A percentile compares a stretch with the other conserved stretches of the same genome.
Evolutionary conservation across 2,113 vertebrate species (phyloP).

Genomic region (Oncorhynchus kisutch): DNA sequence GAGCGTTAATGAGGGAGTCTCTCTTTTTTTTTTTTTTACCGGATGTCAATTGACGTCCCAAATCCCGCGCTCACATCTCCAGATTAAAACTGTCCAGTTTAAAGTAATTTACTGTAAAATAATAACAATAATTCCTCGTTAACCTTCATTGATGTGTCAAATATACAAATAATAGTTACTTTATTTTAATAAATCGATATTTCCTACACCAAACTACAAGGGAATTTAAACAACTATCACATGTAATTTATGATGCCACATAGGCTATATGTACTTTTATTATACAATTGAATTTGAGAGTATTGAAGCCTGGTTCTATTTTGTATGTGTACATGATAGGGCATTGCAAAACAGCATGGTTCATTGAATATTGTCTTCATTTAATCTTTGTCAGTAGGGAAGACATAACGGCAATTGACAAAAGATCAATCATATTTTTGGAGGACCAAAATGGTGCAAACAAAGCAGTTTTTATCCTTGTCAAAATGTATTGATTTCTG

Average conservation of each 20-base stretch:
- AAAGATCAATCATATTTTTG: neutral
- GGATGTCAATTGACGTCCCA: conserved; percentile 73
- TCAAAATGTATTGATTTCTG: conserved; percentile 1
- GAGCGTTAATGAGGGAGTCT: conserved; percentile 75
- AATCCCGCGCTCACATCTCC: conserved; percentile 65
- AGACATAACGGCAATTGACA: neutral
- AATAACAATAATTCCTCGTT: conserved; percentile 31
- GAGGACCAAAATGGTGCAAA: neutral
- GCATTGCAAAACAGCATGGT: neutral
- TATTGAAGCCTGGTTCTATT: neutral
- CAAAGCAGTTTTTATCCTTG: neutral
- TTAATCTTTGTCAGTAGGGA: neutral
- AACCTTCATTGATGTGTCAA: conserved; percentile 29
- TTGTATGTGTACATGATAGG: neutral
- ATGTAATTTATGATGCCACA: too few species aligned
- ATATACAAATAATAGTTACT: conserved; percentile 9
- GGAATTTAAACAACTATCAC: neutral
- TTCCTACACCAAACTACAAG: neutral
- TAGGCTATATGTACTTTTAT: neutral
- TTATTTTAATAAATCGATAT: neutral
- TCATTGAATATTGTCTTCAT: neutral
- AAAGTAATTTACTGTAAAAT: conserved; percentile 26
- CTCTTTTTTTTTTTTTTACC: conserved; percentile 57
- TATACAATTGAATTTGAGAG: neutral
- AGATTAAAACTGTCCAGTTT: conserved; percentile 51